These are phyloP conservation scores for Sylvietta virens DNA, from an alignment of 2,113 vertebrate species.

Conservation along the genomic window DNA sequence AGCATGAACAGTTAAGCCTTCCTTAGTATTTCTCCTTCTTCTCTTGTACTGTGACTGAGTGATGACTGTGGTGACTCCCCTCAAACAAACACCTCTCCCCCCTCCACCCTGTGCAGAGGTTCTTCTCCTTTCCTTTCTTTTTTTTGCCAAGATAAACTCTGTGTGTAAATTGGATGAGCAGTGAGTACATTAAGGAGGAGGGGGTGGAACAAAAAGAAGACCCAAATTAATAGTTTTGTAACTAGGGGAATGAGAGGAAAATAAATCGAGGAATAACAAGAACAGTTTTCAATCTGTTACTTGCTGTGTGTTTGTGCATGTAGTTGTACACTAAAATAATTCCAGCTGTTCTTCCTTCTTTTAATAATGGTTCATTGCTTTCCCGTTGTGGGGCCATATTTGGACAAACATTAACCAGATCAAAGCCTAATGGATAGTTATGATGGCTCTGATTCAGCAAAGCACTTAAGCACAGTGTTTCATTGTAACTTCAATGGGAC, in stretches of 20 bases:
- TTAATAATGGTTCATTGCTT: constrained; percentile 58
- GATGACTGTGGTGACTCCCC: constrained; percentile 27
- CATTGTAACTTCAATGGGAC: constrained; percentile 45
- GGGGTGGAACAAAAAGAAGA: neutral
- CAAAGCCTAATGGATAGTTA: constrained; percentile 65
- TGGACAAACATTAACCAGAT: constrained; percentile 69
- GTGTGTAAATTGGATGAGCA: constrained; percentile 27
- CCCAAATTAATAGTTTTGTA: constrained; percentile 13
- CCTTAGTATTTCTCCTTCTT: neutral
- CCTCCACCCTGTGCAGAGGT: neutral
- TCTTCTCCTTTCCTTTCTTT: constrained; percentile 37
- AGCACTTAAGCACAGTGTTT: constrained; percentile 56
- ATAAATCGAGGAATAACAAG: neutral
- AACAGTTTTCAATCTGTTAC: neutral
- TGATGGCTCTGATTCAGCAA: constrained; percentile 60
- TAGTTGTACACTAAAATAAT: constrained; percentile 43
- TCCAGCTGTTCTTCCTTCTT: constrained; percentile 61
- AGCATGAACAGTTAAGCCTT: constrained; percentile 27
- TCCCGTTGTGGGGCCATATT: constrained; percentile 39
- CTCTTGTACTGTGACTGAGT: neutral
- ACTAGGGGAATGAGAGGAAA: neutral
- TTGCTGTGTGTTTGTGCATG: constrained; percentile 39
- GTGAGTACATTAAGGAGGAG: neutral
- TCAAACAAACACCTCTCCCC: constrained; percentile 48
- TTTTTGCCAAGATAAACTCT: constrained; percentile 46